Evolutionary conservation across 2,797 vertebrate species (phyloP).

Genomic region (Tauraco hartlaubi): DNA sequence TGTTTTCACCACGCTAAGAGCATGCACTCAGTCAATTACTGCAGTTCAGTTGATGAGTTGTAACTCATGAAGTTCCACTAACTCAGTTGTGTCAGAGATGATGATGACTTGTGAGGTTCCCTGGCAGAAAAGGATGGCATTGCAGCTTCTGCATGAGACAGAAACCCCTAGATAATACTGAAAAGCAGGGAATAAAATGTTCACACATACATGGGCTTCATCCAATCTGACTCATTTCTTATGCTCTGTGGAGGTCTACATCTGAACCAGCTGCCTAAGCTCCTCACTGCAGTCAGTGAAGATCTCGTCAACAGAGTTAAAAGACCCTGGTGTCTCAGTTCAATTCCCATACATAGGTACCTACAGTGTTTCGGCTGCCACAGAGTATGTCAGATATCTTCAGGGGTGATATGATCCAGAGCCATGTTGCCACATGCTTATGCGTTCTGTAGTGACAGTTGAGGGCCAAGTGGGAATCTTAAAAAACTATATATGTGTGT

Average conservation of each 20-base stretch:
- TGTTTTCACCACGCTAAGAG: not conserved
- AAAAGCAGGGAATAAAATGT: not conserved
- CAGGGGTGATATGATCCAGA: not conserved
- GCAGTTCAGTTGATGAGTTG: not conserved
- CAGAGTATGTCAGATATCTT: not conserved
- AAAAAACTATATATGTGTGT: accelerated
- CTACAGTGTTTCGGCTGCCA: not conserved
- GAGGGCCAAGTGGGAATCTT: not conserved
- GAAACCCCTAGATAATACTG: not conserved
- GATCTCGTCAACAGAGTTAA: not conserved
- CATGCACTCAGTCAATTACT: not conserved
- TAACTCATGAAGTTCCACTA: not conserved
- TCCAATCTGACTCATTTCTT: not conserved
- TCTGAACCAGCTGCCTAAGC: not conserved
- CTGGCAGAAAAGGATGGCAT: not conserved
- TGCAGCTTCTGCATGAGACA: not conserved
- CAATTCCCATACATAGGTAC: not conserved
- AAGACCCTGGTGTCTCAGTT: not conserved
- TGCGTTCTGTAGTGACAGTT: not conserved
- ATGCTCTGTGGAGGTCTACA: not conserved
- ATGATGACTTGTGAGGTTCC: not conserved
- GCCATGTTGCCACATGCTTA: accelerated
- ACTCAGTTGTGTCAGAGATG: not conserved
- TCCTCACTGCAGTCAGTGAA: not conserved
- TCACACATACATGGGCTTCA: not conserved